Evolutionary conservation across 2,888 invertebrate species (phyloP).

Genomic region (Minunthozetes semirufus): DNA sequence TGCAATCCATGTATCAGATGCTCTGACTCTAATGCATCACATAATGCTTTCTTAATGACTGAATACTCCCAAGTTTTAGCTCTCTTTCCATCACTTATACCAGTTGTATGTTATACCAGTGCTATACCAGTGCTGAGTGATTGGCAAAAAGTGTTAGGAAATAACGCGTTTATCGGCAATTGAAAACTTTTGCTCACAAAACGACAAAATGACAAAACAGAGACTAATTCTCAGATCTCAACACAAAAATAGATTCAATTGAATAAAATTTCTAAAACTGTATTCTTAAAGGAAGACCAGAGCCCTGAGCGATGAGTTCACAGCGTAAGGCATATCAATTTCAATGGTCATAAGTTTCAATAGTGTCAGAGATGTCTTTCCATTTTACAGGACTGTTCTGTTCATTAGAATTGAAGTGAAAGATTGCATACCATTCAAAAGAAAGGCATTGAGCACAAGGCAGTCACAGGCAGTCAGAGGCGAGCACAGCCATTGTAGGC

Average conservation of each 20-base stretch:
- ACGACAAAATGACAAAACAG: not conserved
- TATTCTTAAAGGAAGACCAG: not conserved
- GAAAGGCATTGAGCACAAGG: not conserved
- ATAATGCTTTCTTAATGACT: slow-evolving; percentile 28
- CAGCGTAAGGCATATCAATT: not conserved
- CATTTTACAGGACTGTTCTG: slow-evolving; percentile 10
- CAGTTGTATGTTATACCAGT: too few species aligned
- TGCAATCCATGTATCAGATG: slow-evolving; percentile 19
- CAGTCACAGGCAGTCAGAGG: not conserved
- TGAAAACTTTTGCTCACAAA: not conserved
- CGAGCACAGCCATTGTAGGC: not conserved
- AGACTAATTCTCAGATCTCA: not conserved
- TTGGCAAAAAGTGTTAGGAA: slow-evolving; percentile 1
- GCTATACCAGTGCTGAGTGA: not conserved
- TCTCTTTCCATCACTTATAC: not conserved
- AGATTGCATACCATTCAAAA: not conserved
- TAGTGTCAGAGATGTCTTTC: not conserved
- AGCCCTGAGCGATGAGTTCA: not conserved
- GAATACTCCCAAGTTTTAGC: slow-evolving; percentile 20
- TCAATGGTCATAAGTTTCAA: not conserved
- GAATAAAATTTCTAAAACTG: not conserved
- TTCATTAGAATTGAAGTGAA: slow-evolving; percentile 19
- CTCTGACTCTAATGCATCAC: slow-evolving; percentile 24
- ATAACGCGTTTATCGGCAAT: slow-evolving; percentile 6
- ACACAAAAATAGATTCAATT: not conserved